phyloP scores from a whole-genome alignment of 2,888 invertebrate genomes.

The Adelognathus sp. region DNA sequence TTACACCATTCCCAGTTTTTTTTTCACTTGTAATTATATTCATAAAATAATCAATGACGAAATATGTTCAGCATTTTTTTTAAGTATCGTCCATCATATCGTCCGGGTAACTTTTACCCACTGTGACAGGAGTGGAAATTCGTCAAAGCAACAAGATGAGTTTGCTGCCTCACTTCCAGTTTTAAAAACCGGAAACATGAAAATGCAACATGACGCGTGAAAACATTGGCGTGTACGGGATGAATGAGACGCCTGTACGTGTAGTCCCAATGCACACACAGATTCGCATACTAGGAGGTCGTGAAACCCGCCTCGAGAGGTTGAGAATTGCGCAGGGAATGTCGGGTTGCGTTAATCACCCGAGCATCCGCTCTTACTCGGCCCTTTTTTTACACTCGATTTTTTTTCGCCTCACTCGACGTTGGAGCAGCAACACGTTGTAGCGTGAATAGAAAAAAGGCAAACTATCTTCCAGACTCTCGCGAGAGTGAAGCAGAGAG shows the following conservation, averaged over 20 bases:
- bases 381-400: slow-evolving; percentile 28
- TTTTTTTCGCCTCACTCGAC: slow-evolving; percentile 35
- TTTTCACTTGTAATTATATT: too few species aligned
- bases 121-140: not conserved
- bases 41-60: too few species aligned
- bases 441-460: not conserved
- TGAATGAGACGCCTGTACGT: not conserved
- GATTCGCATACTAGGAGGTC: slow-evolving; percentile 27
- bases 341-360: slow-evolving; percentile 60
- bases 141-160: not conserved
- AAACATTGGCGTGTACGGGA: not conserved
- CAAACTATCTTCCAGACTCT: not conserved
- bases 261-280: not conserved
- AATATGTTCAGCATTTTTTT: too few species aligned
- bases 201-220: not conserved
- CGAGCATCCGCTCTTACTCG: slow-evolving; percentile 56
- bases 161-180: slow-evolving; percentile 16
- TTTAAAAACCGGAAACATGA: slow-evolving; percentile 31
- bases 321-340: slow-evolving; percentile 40
- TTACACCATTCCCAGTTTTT: too few species aligned
- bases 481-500: slow-evolving; percentile 9
- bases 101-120: too few species aligned
- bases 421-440: slow-evolving; percentile 10
- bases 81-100: not conserved
- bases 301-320: slow-evolving; percentile 43